Evolutionary conservation across 64 coral and sea anemone species (phyloP), one percentile per base, ranked within the genome.

Genomic region (Hydrozoanthus tunicans): DNA sequence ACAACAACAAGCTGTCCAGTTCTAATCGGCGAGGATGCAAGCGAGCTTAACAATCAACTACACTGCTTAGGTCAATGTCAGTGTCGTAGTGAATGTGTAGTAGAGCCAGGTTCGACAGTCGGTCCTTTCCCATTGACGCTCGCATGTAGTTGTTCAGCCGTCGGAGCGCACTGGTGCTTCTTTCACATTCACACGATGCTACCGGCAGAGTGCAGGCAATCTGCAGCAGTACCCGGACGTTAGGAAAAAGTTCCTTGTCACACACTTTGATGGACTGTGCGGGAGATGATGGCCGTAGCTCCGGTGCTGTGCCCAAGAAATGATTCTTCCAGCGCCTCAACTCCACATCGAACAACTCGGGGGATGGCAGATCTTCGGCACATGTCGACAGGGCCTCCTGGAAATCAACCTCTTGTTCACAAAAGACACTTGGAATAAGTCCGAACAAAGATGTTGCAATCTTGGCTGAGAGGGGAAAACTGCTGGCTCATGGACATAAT

Each of bases 401-500:
- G 14, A 64, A 3, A 0, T 64, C 62, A 3, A 64, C 62, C 62
- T 63, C 61, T 64, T 14, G 62, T 75, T 8, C 72, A 43, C 72
- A 75, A 26, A 75, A 27, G n/a, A 75, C 9, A 27, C 72, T 75
- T 75, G 72, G 23, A 9, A 75, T 27, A 5, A 20, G 72, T 20
- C 72, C 71, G 10, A 74, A 51, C 69, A 72, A 72, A 25, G 69
- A 72, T n/a, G 69, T 71, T 20, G 69, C 69, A 24, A 72, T 72
- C 20, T n/a, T 6, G 69, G 69, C 69, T 24, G 69, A 72, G 17
- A 7, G 69, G 7, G 69, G 32, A 17, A 73, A 73, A 23, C 70
- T 73, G 70, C 73, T 75, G 72, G 26, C 25, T 75, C 72, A 75
- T 32, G 17, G n/a, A 75, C 72, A 75, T 51, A 27, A 75, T 43